Evolutionary conservation across 1,140 invertebrate genomes (phyloP).

Genomic region (Mercenaria mercenaria): DNA sequence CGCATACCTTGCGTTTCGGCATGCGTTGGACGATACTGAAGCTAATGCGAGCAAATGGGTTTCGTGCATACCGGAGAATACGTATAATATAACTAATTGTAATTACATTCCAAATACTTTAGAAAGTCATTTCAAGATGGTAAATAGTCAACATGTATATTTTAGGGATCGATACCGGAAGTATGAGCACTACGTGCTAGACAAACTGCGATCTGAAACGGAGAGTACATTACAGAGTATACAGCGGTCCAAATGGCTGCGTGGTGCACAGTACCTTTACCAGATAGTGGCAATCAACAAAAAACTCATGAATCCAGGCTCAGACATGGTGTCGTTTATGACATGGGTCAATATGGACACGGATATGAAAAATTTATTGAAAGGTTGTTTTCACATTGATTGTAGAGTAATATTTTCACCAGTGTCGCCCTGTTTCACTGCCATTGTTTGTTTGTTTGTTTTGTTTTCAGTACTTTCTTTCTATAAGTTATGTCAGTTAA

Average conservation of each 20-base stretch:
- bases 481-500: too few species aligned
- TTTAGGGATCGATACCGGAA: constrained; percentile 35
- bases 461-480: too few species aligned
- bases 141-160: background rate
- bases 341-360: constrained; percentile 66
- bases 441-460: too few species aligned
- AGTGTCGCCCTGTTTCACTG: too few species aligned
- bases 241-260: constrained; percentile 46
- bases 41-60: too few species aligned
- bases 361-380: constrained; percentile 37
- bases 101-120: too few species aligned
- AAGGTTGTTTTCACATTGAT: constrained; percentile 34
- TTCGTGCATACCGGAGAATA: too few species aligned
- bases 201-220: constrained; percentile 25
- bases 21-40: too few species aligned
- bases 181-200: constrained; percentile 51
- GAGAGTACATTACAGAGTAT: constrained; percentile 45
- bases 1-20: too few species aligned
- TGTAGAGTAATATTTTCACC: too few species aligned
- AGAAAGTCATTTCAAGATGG: too few species aligned
- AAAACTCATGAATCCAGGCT: background rate
- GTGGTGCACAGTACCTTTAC: constrained; percentile 64
- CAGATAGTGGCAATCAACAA: constrained; percentile 27
- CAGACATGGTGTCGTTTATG: constrained; percentile 53
- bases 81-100: too few species aligned